phyloP scores from a whole-genome alignment of 1,140 invertebrate genomes.

The Leptestheria dahalacensis region DNA sequence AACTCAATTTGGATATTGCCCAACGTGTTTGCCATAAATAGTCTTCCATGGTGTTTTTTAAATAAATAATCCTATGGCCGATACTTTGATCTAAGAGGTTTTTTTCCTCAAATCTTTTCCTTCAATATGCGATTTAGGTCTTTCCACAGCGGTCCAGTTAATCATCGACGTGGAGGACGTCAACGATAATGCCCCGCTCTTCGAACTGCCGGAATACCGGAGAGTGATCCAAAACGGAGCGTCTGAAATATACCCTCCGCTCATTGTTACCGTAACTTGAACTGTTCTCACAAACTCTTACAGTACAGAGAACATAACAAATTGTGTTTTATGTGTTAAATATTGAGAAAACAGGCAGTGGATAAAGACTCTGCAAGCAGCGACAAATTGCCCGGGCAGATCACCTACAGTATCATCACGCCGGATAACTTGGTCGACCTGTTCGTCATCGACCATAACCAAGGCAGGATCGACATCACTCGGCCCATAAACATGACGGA shows the following conservation, averaged over 20 bases:
- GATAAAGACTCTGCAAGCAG: constrained; percentile 45
- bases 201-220: constrained; percentile 53
- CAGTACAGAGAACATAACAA: too few species aligned
- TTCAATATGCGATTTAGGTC: too few species aligned
- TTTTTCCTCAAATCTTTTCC: neutral
- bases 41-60: too few species aligned
- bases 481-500: constrained; percentile 15
- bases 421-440: constrained; percentile 42
- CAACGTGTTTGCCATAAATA: too few species aligned
- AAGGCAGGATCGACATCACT: constrained; percentile 26
- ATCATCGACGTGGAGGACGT: constrained; percentile 53
- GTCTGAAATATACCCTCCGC: constrained; percentile 52
- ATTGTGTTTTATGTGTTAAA: neutral
- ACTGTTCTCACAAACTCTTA: neutral
- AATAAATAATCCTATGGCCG: too few species aligned
- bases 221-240: constrained; percentile 54
- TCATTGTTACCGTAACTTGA: constrained; percentile 40
- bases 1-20: too few species aligned
- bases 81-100: neutral
- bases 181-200: constrained; percentile 68
- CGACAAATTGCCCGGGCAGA: constrained; percentile 45
- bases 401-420: constrained; percentile 48
- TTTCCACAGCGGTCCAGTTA: constrained; percentile 26
- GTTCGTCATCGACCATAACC: constrained; percentile 43
- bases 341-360: constrained; percentile 33